A percentile compares a stretch with the other conserved stretches of the same genome.
Evolutionary conservation across 2,888 invertebrate genomes (phyloP).

Genomic region (Digitonthophagus gazella): DNA sequence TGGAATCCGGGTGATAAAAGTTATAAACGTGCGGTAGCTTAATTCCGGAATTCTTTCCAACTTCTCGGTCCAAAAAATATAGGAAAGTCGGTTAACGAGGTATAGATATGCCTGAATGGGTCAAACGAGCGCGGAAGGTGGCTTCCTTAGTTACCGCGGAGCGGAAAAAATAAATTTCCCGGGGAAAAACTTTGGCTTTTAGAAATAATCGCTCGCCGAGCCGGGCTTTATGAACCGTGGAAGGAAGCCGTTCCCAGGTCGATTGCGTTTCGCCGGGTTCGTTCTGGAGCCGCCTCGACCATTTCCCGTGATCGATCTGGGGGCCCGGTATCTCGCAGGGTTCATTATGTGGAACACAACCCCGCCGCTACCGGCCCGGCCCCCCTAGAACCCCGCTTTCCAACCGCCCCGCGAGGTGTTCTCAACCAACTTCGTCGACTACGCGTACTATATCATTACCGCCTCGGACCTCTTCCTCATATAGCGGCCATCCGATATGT

Average conservation of each 20-base stretch:
- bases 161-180: conserved; percentile 25
- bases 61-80: not conserved
- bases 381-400: not conserved
- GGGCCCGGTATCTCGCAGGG: conserved; percentile 30
- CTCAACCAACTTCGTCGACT: not conserved
- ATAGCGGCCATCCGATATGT: conserved; percentile 33
- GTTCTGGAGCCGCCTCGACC: conserved; percentile 10
- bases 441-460: conserved; percentile 30
- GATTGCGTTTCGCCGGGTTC: conserved; percentile 28
- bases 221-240: conserved; percentile 36
- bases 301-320: conserved; percentile 29
- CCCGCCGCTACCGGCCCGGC: conserved; percentile 12
- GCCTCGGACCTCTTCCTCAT: conserved; percentile 14
- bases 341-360: conserved; percentile 30
- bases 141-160: not conserved
- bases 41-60: not conserved
- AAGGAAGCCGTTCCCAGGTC: conserved; percentile 36
- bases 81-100: not conserved
- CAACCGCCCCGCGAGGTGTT: not conserved
- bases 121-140: not conserved
- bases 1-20: too few species aligned
- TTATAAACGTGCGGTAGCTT: not conserved
- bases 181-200: conserved; percentile 26
- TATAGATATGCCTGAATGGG: not conserved
- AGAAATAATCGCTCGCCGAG: conserved; percentile 37